Base-by-base conservation (phyloP, 2,888 invertebrate genomes). In the Hirtodrosophila confusa region DNA sequence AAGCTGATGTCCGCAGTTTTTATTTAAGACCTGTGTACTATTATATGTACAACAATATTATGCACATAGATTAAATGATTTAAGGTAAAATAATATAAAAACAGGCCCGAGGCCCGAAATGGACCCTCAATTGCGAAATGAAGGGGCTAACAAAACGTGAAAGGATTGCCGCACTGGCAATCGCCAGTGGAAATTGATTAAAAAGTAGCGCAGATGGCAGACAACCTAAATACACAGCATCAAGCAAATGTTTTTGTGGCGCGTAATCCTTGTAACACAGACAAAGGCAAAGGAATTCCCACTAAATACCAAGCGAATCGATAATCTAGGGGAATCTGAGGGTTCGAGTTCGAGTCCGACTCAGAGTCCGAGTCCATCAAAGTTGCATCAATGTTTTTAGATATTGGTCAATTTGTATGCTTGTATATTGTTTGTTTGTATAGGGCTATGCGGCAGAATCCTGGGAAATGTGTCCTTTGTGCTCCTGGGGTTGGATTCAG, bases 161-260 rank as follows among this genome's bases (percentile, higher is more conserved):
- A 78, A 67, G 73, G 70, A 64, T 70, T 79, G 63, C 36, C 69
- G 66, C 70, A 58, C 37, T 53, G 66, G 57, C 63, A 50, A 56
- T 55, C 50, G 64, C 62, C 51, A 71, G 53, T 76, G 57, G 50
- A 88, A 88, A 86, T 86, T 88, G 85, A 84, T 84, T 88, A 86
- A 84, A 84, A 84, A 78, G 55, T 58, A 62, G 49, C 65, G 17
- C 56, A 75, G 65, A 45, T 66, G 58, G 41, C 51, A 47, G 65
- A 74, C 63, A 72, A 57, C 77, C 76, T 78, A 78, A 78, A 79
- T 78, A 84, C 67, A 86, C 61, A 70, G 45, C 50, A 44, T 10
- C 41, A 61, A 61, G 3, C 41, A 40, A 61, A 72, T 76, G 39
- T 49, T 55, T 50, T 64, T 50, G 35, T 49, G 41, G 62, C 49